phyloP scores from a whole-genome alignment of 2,113 vertebrate genomes.

The Thalassarche chlororhynchos region DNA sequence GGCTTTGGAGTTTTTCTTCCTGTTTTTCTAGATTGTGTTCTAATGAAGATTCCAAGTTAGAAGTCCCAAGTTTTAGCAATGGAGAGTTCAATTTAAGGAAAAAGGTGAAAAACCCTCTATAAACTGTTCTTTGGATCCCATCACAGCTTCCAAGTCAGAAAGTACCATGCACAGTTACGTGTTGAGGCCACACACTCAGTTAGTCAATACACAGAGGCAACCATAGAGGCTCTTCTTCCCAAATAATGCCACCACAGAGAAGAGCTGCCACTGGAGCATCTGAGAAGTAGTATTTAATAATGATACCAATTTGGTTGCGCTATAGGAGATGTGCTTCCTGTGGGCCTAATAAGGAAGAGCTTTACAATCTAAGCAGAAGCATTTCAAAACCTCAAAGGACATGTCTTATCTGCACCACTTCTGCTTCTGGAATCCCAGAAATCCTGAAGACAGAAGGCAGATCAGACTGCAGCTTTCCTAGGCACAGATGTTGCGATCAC shows the following conservation, averaged over 20 bases:
- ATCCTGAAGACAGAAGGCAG: slow-evolving; percentile 8
- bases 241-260: neutral
- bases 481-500: neutral
- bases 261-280: neutral
- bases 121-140: neutral
- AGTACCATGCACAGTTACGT: neutral
- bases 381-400: slow-evolving; percentile 24
- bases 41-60: neutral
- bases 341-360: slow-evolving; percentile 10
- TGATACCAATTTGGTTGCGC: neutral
- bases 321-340: slow-evolving; percentile 1
- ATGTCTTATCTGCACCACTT: slow-evolving; percentile 7
- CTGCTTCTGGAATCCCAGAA: slow-evolving; percentile 26
- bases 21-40: neutral
- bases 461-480: neutral
- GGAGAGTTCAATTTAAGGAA: neutral
- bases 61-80: neutral
- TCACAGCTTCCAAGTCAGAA: neutral
- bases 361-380: slow-evolving; percentile 7
- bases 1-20: neutral
- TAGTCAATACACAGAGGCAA: neutral
- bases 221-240: neutral
- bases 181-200: neutral
- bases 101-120: neutral
- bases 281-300: neutral